Evolutionary conservation across 2,113 vertebrate genomes (phyloP), one percentile per base, ranked within the genome.

Genomic region (Peromyscus maniculatus): DNA sequence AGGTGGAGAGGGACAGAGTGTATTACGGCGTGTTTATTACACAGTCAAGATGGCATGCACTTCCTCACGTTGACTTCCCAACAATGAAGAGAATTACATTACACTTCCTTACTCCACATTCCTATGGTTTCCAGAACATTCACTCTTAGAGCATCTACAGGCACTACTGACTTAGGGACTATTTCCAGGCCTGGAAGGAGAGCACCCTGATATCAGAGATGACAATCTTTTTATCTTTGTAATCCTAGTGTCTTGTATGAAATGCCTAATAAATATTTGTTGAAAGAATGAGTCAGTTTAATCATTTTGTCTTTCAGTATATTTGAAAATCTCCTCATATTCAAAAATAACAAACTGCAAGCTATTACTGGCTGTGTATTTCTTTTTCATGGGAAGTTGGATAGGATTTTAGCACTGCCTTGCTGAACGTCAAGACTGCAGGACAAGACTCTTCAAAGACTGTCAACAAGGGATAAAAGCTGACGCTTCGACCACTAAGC

Each of bases 161-260:
- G 83, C 62, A 59, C 24, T 43, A 87, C 66, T 67, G 66, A n/a
- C 33, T 91, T 71, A 46, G 78, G 24, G 19, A 22, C 89, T 28
- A 4, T 59, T 80, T 84, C 71, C 22, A 75, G 21, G 75, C 46
- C 3, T 15, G 71, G 49, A 52, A 69, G 4, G 33, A 75, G 19
- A 46, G 46, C 1, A 1, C 67, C 31, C n/a, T 67, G 46, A 83
- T 43, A 78, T 64, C 87, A 87, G 78, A 91, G 75, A 49, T 24
- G 39, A 21, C 67, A 87, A 90, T 66, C 87, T 92, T 62, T 87
- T 96, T 94, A 83, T 89, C 64, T 90, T 79, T 90, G 69, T 95
- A 94, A 97, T 95, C 94, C 66, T 36, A 57, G 59, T 49, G 46
- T 59, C 75, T 64, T 22, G 28, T 10, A 88, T 22, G 91, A 95